Percentiles rank a stretch among this genome's conserved stretches.
These are phyloP conservation scores for Lutjanus campechanus DNA, from an alignment of 2,797 vertebrate species.

Conservation along the genomic window DNA sequence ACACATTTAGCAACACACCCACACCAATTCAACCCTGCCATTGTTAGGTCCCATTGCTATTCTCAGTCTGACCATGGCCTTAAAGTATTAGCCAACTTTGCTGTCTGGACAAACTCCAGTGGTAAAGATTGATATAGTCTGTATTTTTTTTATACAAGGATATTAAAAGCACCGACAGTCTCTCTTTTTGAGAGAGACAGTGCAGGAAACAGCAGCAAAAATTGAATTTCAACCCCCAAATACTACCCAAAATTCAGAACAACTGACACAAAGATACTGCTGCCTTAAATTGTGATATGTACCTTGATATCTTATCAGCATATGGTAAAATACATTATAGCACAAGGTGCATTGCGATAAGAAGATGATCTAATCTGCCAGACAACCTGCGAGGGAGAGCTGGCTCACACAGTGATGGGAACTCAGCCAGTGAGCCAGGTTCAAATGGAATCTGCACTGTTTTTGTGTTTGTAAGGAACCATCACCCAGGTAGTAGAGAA, in stretches of 20 bases:
- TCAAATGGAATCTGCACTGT: slow-evolving; percentile 12
- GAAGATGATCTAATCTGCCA: slow-evolving; percentile 31
- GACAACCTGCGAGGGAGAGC: slow-evolving; percentile 15
- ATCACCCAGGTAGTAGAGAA: neutral
- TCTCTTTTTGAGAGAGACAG: neutral
- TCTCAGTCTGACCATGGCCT: slow-evolving; percentile 3
- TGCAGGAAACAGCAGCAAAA: neutral
- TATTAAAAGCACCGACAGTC: slow-evolving; percentile 3
- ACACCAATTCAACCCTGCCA: neutral
- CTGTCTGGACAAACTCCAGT: slow-evolving; percentile 15
- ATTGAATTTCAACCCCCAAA: slow-evolving; percentile 3
- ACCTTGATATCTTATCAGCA: slow-evolving; percentile 40
- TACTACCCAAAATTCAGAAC: neutral
- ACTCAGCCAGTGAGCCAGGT: slow-evolving; percentile 2
- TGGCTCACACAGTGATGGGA: slow-evolving; percentile 17
- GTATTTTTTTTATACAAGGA: neutral
- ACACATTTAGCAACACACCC: neutral
- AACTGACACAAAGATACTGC: slow-evolving; percentile 9
- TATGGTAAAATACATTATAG: slow-evolving; percentile 24
- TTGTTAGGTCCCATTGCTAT: neutral
- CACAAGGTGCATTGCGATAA: slow-evolving; percentile 25
- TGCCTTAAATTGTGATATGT: slow-evolving; percentile 25
- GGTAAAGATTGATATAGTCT: neutral
- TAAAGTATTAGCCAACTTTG: neutral
- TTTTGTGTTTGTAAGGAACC: slow-evolving; percentile 7